Base-by-base conservation (phyloP, 2,113 vertebrate species). In the Ginglymostoma cirratum region DNA sequence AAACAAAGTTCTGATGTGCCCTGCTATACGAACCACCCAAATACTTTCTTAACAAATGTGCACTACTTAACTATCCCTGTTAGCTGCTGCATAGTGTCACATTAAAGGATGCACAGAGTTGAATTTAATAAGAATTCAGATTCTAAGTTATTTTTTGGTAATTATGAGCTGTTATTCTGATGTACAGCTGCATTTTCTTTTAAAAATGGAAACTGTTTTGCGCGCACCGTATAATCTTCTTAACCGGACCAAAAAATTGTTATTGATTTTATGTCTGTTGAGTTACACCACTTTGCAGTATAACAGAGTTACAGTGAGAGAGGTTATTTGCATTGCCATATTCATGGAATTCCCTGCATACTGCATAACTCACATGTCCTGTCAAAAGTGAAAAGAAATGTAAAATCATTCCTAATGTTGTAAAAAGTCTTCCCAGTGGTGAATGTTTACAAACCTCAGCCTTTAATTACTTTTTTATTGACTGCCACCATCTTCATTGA, bases 401-500 rank as follows among this genome's bases (percentile, higher is more conserved):
- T 95, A 95, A 95, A 76, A 95, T 95, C 67, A 72, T 72, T 95
- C 94, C 94, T 95, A 70, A 95, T 95, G 69, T 95, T 95, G 67
- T 52, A 95, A 95, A 94, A 94, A 76, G 69, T 72, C 94, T 95
- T 95, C 94, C 94, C 94, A 95, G 67, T 15, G 94, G 94, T 95
- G 94, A 95, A 95, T 69, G 72, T 95, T 95, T 95, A 95, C 94
- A 95, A 95, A 95, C 67, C 94, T 95, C 69, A 34, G 94, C 94
- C 72, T 95, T 95, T 95, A 95, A 95, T 72, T 95, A 72, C 69
- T 95, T 72, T 95, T 95, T 95, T 95, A 95, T 95, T 95, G 94
- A 95, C 94, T 72, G 94, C 94, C 94, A 95, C 94, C 94, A 95
- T 72, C 94, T 95, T 95, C 94, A 95, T 34, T 52, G 94, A 27